A percentile compares a stretch with the other conserved stretches of the same genome.
Evolutionary conservation across 2,113 vertebrate species (phyloP).

Genomic region (Percopsis transmontana): DNA sequence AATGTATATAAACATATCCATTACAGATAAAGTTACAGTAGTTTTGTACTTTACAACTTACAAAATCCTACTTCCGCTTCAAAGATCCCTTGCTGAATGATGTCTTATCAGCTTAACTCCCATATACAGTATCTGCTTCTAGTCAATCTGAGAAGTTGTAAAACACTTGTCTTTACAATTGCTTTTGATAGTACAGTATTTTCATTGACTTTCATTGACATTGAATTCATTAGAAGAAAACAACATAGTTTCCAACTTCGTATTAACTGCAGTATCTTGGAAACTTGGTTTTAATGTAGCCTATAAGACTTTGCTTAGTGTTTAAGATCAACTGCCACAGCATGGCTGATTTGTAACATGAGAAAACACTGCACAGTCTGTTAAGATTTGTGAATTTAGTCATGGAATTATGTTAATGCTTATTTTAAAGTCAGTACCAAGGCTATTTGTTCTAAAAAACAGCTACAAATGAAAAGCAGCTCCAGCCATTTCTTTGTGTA

Average conservation of each 20-base stretch:
- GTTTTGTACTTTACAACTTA: conserved; percentile 31
- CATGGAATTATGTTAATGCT: neutral
- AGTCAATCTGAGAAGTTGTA: neutral
- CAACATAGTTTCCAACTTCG: too few species aligned
- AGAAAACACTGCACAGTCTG: neutral
- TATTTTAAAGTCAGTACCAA: neutral
- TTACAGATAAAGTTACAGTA: neutral
- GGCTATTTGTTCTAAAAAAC: neutral
- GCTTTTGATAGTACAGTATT: too few species aligned
- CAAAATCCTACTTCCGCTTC: conserved; percentile 15
- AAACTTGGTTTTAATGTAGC: neutral
- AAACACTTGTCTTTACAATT: too few species aligned
- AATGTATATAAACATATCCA: neutral
- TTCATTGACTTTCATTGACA: too few species aligned
- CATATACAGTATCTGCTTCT: neutral
- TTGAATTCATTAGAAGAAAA: too few species aligned
- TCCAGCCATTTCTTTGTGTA: conserved; percentile 6
- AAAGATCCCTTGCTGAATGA: neutral
- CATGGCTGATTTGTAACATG: conserved; percentile 10
- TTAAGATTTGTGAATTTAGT: neutral
- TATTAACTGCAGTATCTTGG: neutral
- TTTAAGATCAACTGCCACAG: neutral
- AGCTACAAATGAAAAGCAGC: neutral
- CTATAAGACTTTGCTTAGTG: neutral
- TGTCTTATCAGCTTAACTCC: neutral